These are phyloP conservation scores for Drosophila picticornis DNA, from an alignment of 2,888 invertebrate genomes.

Conservation along the genomic window DNA sequence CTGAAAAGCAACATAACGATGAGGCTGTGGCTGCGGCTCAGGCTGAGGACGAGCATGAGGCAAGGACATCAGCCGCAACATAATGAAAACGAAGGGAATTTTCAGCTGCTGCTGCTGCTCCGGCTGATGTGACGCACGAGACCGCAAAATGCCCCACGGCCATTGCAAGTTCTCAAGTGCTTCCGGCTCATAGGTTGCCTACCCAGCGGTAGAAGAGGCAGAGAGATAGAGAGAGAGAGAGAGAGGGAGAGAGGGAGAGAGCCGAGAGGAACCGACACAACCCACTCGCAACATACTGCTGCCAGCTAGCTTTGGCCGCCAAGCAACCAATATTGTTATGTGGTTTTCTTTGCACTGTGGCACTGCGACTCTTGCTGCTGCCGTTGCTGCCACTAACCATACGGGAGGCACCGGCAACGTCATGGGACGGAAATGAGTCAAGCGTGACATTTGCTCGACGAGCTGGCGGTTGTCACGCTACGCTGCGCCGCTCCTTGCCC, in stretches of 20 bases:
- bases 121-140: conserved; percentile 73
- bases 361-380: conserved; percentile 43
- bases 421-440: conserved; percentile 82
- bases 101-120: conserved; percentile 53
- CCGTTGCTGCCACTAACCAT: conserved; percentile 66
- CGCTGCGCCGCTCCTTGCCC: conserved; percentile 63
- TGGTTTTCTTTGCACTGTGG: conserved; percentile 71
- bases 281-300: conserved; percentile 9
- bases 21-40: conserved; percentile 13
- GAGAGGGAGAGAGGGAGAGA: conserved; percentile 7
- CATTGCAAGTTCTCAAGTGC: conserved; percentile 81
- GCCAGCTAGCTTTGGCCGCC: conserved; percentile 41
- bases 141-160: conserved; percentile 76
- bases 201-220: conserved; percentile 31
- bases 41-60: conserved; percentile 41
- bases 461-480: conserved; percentile 65
- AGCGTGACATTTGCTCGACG: conserved; percentile 78
- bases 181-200: conserved; percentile 80
- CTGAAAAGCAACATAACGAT: conserved; percentile 72
- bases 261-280: conserved; percentile 2
- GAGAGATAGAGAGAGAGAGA: neutral
- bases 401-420: conserved; percentile 64
- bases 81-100: conserved; percentile 82
- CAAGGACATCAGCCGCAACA: conserved; percentile 79
- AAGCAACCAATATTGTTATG: conserved; percentile 80